Evolutionary conservation across 1,140 invertebrate species (phyloP), one percentile per base, ranked within the genome.

Genomic region (Pseudoatta argentina): DNA sequence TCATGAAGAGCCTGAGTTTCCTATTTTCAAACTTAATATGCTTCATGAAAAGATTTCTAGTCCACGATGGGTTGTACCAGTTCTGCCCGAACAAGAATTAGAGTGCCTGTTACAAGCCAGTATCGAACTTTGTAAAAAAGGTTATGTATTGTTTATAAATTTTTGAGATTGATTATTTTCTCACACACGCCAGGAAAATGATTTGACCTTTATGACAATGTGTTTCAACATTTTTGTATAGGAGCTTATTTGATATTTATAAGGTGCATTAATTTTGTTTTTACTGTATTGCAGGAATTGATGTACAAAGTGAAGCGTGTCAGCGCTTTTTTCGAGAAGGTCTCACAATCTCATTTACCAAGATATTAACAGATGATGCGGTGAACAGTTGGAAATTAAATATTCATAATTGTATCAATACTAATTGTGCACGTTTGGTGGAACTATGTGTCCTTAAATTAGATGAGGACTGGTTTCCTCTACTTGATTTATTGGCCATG

Each of bases 331-430:
- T 99, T 95, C 97, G 98, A 91, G 98, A 99, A 95, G 98, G 98
- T 24, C 96, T 99, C 66, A 98, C 98, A 86, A 97, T 98, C 88
- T 99, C 98, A 66, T 99, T 99, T 95, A 98, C 98, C 21, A 99
- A 99, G 96, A 99, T 99, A 93, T 96, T 99, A 91, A 99, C 99
- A n/a, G 99, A 99, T 95, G 99, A 99, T 94, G 99, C 99, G 67
- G 99, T 99, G 53, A 98, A 98, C 92, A 99, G 98, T 92, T 99
- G 99, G 99, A 99, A 99, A 95, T 97, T 97, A 93, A 99, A 99
- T 94, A 99, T 99, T 92, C 99, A 99, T 95, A 97, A 97, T 94
- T 99, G 98, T 95, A 99, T 99, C 91, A 97, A 98, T 92, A 97
- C 98, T 89, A 99, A 99, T 93, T 99, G 98, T 94, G 97, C 98